phyloP scores from a whole-genome alignment of 2,797 vertebrate species.

The Oophaga sylvatica region DNA sequence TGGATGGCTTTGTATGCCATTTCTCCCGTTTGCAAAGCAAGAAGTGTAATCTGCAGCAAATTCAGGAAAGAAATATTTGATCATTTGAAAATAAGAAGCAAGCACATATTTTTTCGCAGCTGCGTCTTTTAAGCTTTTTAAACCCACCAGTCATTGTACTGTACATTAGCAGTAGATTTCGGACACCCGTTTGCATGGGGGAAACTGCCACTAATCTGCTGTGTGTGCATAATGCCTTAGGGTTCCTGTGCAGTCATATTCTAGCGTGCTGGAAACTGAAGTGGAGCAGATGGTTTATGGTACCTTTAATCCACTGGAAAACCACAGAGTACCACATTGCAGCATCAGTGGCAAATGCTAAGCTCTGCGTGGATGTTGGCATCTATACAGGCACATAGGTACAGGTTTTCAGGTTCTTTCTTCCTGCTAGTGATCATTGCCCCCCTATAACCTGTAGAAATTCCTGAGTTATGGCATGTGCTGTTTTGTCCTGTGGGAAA shows the following conservation, averaged over 20 bases:
- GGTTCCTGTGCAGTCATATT: background rate
- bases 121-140: background rate
- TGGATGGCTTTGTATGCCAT: background rate
- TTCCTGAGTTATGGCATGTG: slow-evolving; percentile 45
- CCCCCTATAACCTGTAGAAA: slow-evolving; percentile 57
- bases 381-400: too few relatives aligned
- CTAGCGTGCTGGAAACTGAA: too few relatives aligned
- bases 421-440: slow-evolving; percentile 1
- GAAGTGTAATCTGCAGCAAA: background rate
- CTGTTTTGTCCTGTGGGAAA: slow-evolving; percentile 51
- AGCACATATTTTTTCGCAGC: background rate
- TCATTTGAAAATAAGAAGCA: background rate
- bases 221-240: background rate
- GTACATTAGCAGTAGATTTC: background rate
- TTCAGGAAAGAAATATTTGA: background rate
- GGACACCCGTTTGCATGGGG: background rate
- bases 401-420: slow-evolving; percentile 9
- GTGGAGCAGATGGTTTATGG: background rate
- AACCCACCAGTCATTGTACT: background rate
- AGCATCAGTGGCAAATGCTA: too few relatives aligned
- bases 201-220: background rate
- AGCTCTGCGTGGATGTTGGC: too few relatives aligned
- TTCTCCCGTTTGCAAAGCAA: background rate
- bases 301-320: background rate
- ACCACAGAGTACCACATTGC: background rate